phyloP scores from a whole-genome alignment of 64 coral and sea anemone genomes.

The Stylophora pistillata region DNA sequence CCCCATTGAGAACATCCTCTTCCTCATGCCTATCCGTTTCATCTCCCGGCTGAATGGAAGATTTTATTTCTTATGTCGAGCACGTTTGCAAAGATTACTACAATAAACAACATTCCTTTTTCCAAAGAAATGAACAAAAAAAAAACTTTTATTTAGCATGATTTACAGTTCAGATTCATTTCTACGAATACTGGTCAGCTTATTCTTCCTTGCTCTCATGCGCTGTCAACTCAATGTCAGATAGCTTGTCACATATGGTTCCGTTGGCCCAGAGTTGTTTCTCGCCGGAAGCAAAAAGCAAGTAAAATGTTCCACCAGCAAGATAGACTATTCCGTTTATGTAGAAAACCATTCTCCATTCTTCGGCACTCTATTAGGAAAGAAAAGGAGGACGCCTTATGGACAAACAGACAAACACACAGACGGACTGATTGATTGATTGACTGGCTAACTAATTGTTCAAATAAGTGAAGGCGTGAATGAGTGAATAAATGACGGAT shows the following conservation, averaged over 20 bases:
- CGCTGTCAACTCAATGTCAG: background rate
- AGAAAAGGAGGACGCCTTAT: background rate
- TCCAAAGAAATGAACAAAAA: too few species aligned
- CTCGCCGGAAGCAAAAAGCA: background rate
- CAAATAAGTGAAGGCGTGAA: background rate
- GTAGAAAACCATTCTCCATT: background rate
- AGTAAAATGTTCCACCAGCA: background rate
- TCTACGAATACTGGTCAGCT: background rate
- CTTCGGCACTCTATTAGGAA: background rate
- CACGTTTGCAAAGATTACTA: too few species aligned
- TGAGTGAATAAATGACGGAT: background rate
- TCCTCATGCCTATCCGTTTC: too few species aligned
- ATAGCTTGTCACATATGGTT: background rate
- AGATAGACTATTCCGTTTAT: background rate
- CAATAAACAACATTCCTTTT: too few species aligned
- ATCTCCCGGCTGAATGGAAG: too few species aligned
- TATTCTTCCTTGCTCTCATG: background rate
- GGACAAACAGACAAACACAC: background rate
- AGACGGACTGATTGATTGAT: background rate
- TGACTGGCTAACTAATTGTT: background rate
- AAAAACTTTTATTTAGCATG: too few species aligned
- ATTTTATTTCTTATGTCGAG: too few species aligned
- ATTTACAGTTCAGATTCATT: too few species aligned
- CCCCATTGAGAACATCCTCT: too few species aligned
- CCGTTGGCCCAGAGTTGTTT: slow-evolving; percentile 1